Evolutionary conservation across 1,140 invertebrate species (phyloP), one percentile per base, ranked within the genome.

Genomic region (Caenorhabditis brenneri): DNA sequence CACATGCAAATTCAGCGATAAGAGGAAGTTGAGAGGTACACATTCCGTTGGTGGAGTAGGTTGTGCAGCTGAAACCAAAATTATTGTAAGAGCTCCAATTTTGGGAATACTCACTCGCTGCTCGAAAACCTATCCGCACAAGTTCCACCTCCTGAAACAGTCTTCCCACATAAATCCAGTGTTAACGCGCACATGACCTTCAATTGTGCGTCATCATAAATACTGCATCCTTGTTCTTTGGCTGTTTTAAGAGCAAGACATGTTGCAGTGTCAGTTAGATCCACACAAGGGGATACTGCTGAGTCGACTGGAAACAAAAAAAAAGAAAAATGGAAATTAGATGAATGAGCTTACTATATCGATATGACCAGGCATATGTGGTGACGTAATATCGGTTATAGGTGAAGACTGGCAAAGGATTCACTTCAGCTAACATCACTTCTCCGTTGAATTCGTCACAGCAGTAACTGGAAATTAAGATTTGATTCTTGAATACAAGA

Each of bases 381-480:
- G 58, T 82, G 16, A 31, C n/a, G 42, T 48, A 82, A 19, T 82
- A 82, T 29, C 81, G 22, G 42, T 74, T 82, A 46, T 27, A 82
- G 27, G 58, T 7, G 42, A 82, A 65, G 29, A 82, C 42, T 7
- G 81, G 81, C 24, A 60, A 19, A 2, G 81, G 81, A 60, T 82
- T 82, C 36, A 49, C 22, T 12, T 65, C 39, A 7, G 55, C 39
- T 19, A 53, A 46, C 36, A 82, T 48, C 0, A 69, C 27, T 29
- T 82, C 55, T 27, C 39, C 60, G 15, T 48, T 48, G 60, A 82
- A 82, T 29, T 82, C 81, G 10, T 46, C 15, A 58, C 81, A 82
- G 16, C 81, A 82, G 33, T 69, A 82, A 2, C 80, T 81, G 55
- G 39, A 81, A 16, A 9, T 19, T 31, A 55, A 5, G n/a, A n/a